Evolutionary conservation across 2,888 invertebrate species (phyloP).

Genomic region (Drosophila pullipes): DNA sequence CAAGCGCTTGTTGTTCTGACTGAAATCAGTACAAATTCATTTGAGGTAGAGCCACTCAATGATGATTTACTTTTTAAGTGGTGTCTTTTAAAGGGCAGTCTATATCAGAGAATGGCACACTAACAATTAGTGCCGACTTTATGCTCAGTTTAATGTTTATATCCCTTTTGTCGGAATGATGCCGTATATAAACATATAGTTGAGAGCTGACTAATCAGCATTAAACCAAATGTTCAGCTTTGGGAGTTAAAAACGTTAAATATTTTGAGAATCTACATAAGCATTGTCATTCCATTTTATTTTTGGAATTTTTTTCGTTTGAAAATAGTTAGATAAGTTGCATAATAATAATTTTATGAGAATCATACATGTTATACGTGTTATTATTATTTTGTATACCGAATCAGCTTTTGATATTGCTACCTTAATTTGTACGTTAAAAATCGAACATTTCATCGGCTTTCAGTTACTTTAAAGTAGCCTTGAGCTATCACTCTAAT

Average conservation of each 20-base stretch:
- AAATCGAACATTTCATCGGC: not conserved
- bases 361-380: too few species aligned
- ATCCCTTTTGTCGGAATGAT: not conserved
- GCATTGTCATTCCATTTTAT: not conserved
- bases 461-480: not conserved
- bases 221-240: not conserved
- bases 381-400: not conserved
- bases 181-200: not conserved
- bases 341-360: not conserved
- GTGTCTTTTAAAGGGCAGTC: slow-evolving; percentile 5
- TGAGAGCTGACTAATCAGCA: not conserved
- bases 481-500: not conserved
- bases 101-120: slow-evolving; percentile 1
- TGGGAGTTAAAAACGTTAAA: not conserved
- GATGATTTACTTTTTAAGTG: slow-evolving; percentile 51
- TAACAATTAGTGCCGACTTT: slow-evolving; percentile 32
- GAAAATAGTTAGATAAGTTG: not conserved
- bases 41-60: slow-evolving; percentile 33
- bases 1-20: slow-evolving; percentile 46
- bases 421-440: not conserved
- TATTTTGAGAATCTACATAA: not conserved
- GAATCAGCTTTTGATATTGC: not conserved
- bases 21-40: slow-evolving; percentile 46
- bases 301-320: not conserved
- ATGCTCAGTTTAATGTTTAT: slow-evolving; percentile 2